Evolutionary conservation across 2,113 vertebrate genomes (phyloP).

Genomic region (Burhinus oedicnemus): DNA sequence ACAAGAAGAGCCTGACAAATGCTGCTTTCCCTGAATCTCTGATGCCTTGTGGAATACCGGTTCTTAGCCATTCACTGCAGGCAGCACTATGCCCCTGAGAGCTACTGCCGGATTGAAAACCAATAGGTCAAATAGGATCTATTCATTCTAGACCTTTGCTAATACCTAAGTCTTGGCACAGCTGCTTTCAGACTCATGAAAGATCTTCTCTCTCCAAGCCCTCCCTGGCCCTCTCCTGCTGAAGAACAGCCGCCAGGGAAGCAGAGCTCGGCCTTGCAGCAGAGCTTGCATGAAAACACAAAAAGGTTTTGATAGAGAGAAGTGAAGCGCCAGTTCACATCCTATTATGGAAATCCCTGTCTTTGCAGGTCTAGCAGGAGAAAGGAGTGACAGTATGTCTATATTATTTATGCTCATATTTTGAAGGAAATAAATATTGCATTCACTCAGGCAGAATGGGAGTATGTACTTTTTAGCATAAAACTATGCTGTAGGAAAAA

Average conservation of each 20-base stretch:
- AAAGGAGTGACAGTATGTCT: not conserved
- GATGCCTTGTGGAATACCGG: not conserved
- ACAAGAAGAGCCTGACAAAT: not conserved
- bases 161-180: not conserved
- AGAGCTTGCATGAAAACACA: not conserved
- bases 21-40: not conserved
- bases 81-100: not conserved
- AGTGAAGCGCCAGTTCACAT: not conserved
- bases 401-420: not conserved
- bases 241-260: not conserved
- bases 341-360: not conserved
- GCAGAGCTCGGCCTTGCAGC: not conserved
- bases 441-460: not conserved
- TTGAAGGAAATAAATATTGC: not conserved
- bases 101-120: not conserved
- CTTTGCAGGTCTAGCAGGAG: not conserved
- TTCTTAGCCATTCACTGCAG: not conserved
- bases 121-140: not conserved
- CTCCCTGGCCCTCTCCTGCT: not conserved
- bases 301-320: not conserved
- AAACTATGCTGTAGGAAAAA: not conserved
- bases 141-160: not conserved
- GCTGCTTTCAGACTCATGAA: not conserved
- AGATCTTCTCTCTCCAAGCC: not conserved
- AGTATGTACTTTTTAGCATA: not conserved